phyloP scores from a whole-genome alignment of 1,140 invertebrate genomes.

The Papilio dardanus region DNA sequence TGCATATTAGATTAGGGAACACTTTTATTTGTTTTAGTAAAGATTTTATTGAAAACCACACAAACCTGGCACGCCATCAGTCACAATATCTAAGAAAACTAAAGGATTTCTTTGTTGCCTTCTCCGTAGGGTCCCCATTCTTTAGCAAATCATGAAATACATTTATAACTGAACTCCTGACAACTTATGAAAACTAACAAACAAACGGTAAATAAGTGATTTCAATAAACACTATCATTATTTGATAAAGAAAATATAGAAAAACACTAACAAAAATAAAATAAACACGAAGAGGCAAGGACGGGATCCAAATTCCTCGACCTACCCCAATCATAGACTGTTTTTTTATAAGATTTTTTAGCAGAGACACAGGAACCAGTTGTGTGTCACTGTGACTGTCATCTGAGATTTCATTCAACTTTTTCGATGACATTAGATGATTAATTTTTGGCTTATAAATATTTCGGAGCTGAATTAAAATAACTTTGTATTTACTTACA shows the following conservation, averaged over 20 bases:
- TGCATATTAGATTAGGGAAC: not conserved
- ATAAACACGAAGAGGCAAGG: slow-evolving; percentile 37
- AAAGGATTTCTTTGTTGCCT: slow-evolving; percentile 67
- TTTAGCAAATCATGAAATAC: slow-evolving; percentile 41
- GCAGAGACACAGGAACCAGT: not conserved
- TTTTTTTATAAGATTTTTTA: not conserved
- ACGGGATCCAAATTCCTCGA: slow-evolving; percentile 34
- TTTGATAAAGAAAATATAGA: slow-evolving; percentile 26
- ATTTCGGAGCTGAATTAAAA: not conserved
- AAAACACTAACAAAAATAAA: slow-evolving; percentile 39
- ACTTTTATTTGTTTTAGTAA: not conserved
- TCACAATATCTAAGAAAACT: slow-evolving; percentile 74
- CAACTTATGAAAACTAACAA: slow-evolving; percentile 29
- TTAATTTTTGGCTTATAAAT: not conserved
- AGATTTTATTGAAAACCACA: slow-evolving; percentile 32
- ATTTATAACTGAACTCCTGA: slow-evolving; percentile 6
- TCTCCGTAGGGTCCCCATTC: slow-evolving; percentile 51
- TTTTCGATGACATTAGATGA: not conserved
- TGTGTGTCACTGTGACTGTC: not conserved
- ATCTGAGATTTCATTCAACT: slow-evolving; percentile 4
- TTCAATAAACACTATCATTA: slow-evolving; percentile 38
- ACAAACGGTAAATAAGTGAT: slow-evolving; percentile 19
- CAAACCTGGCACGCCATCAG: slow-evolving; percentile 72
- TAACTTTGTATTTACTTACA: not conserved
- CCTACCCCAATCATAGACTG: slow-evolving; percentile 41